Conservation (phyloP, 2,888 invertebrate genomes). For the Meteorus cinctellus region DNA sequence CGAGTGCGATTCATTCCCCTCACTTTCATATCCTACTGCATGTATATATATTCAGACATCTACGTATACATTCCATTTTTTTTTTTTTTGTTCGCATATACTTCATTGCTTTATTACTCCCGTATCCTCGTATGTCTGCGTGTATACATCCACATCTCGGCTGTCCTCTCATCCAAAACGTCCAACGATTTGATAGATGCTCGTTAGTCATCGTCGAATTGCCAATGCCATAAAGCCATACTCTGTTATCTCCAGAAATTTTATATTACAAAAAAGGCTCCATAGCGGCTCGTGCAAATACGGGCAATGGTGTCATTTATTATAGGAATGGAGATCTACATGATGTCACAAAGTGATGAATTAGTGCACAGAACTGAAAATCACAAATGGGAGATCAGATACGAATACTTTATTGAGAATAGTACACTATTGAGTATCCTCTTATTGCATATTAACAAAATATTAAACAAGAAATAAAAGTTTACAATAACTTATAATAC, state of each 20-base stretch:
- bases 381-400: neutral
- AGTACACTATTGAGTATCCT: too few relatives aligned
- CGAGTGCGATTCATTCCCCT: constrained; percentile 26
- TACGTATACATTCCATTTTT: neutral
- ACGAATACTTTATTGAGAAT: neutral
- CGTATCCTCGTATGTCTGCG: neutral
- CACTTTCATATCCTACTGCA: neutral
- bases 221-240: constrained; percentile 32
- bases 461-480: too few relatives aligned
- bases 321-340: too few relatives aligned
- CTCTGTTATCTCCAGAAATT: too few relatives aligned
- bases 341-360: too few relatives aligned
- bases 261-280: too few relatives aligned
- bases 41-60: neutral
- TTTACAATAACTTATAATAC: too few relatives aligned
- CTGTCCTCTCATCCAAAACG: constrained; percentile 1
- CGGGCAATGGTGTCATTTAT: too few relatives aligned
- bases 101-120: neutral
- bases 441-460: too few relatives aligned
- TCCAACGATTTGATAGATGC: constrained; percentile 17
- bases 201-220: constrained; percentile 46
- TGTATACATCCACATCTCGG: constrained; percentile 12
- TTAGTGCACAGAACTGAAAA: too few relatives aligned
- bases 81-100: neutral
- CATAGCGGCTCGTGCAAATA: too few relatives aligned